Evolutionary conservation across 2,888 invertebrate species (phyloP), one percentile per base, ranked within the genome.

Genomic region (Drosophila basisetae): DNA sequence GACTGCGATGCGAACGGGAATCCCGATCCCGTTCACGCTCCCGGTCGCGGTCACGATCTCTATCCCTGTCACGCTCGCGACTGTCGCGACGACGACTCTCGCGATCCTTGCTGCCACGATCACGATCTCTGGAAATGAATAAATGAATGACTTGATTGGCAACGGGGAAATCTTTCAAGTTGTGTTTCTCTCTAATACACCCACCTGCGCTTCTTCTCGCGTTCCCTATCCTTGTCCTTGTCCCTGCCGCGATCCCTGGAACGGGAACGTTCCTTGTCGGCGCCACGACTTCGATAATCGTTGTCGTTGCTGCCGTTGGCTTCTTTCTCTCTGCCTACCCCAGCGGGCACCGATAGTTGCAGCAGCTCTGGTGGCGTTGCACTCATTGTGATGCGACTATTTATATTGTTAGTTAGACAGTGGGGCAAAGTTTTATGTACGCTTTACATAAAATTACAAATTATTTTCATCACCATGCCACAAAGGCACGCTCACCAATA

Each of bases 1-100:
- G 78, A 90, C 92, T 88, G 94, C 95, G 94, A 94, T 93, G 94
- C 94, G 92, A 94, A 94, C 94, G 91, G 74, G 94, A 84, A 91
- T 94, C 75, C 90, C 94, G 80, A 92, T 93, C 68, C 87, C 94
- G 80, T 0, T 91, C 90, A 7, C 83, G 81, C 2, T 93, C 94
- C 0, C 82, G 71, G 11, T 93, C 94, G 0, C 82, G 71, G 10
- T 86, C 76, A 22, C 82, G 80, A 30, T 67, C 78, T 2, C 82
- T 74, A 54, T 91, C 90, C 3, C 93, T 85, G 50, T 92, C 91
- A 7, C 93, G 87, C 47, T 94, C 94, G 35, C 87, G 84, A 30
- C 78, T 78, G 75, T 83, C 59, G 13, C 78, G 73, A 2, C 68
- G 69, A 35, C 74, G 76, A n/a, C 79, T 83, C 22, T 80, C 72